A percentile compares a stretch with the other conserved stretches of the same genome.
Evolutionary conservation across 2,888 invertebrate genomes (phyloP).

Genomic region (Macroteleia sp.): DNA sequence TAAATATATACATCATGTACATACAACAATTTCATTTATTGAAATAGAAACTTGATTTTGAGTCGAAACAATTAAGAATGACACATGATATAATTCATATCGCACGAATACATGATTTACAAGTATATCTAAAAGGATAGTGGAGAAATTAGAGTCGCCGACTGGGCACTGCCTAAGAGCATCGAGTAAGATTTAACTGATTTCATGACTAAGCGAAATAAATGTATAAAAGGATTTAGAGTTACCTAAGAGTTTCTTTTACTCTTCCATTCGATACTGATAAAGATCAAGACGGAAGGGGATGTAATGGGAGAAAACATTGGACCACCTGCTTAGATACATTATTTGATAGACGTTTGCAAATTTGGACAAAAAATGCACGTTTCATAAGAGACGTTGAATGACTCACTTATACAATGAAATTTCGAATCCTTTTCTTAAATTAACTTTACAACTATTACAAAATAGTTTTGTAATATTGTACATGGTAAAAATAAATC

Average conservation of each 20-base stretch:
- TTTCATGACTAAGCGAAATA: constrained; percentile 46
- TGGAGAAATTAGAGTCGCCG: constrained; percentile 20
- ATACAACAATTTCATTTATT: no score
- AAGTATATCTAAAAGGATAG: constrained; percentile 4
- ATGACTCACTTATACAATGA: constrained; percentile 1
- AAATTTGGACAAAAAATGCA: constrained; percentile 10
- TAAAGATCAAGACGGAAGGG: no score
- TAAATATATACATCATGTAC: no score
- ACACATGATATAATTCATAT: no score
- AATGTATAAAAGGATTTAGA: constrained; percentile 23
- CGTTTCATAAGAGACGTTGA: neutral
- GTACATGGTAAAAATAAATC: neutral
- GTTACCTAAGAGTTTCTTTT: no score
- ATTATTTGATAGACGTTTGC: constrained; percentile 14
- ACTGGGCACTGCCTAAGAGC: neutral
- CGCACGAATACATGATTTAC: constrained; percentile 12
- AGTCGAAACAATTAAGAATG: no score
- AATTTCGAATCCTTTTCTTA: neutral
- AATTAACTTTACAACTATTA: constrained; percentile 10
- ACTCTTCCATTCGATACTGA: no score
- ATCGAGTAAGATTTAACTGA: constrained; percentile 10
- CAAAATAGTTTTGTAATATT: constrained; percentile 15
- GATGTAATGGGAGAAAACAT: no score
- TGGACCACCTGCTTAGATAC: no score
- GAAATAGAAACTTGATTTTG: no score